Percentiles rank a stretch among this genome's conserved stretches.
Evolutionary conservation across 2,888 invertebrate species (phyloP).

Genomic region (Acrobeloides nanus): DNA sequence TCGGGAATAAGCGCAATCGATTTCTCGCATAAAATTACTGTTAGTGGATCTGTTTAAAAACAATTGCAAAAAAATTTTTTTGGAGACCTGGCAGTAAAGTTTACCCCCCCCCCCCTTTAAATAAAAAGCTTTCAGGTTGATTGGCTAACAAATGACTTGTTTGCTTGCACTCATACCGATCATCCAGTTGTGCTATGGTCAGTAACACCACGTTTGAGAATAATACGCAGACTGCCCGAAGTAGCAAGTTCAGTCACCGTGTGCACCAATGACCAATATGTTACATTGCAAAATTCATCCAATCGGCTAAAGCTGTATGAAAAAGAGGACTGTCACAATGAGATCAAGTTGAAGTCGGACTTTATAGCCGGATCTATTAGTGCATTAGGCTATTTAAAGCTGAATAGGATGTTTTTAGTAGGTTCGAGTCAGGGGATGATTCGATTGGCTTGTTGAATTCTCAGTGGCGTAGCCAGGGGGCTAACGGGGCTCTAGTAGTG

Average conservation of each 20-base stretch:
- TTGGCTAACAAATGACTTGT: slow-evolving; percentile 29
- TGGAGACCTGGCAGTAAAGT: too few relatives aligned
- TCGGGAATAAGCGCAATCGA: too few relatives aligned
- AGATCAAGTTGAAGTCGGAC: slow-evolving; percentile 18
- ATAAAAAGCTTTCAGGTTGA: slow-evolving; percentile 28
- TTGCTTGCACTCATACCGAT: slow-evolving; percentile 31
- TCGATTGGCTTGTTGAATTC: slow-evolving; percentile 55
- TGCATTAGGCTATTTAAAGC: slow-evolving; percentile 77
- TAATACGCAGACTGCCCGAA: slow-evolving; percentile 25
- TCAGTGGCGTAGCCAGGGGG: too few relatives aligned
- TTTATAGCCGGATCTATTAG: slow-evolving; percentile 69
- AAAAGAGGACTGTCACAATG: slow-evolving; percentile 14
- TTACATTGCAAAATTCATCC: slow-evolving; percentile 15
- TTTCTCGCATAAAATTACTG: too few relatives aligned
- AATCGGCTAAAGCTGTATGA: slow-evolving; percentile 16
- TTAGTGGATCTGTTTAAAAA: too few relatives aligned
- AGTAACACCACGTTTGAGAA: slow-evolving; percentile 19
- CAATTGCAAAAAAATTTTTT: too few relatives aligned
- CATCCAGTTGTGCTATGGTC: slow-evolving; percentile 27
- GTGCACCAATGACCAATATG: slow-evolving; percentile 12
- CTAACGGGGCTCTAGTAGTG: too few relatives aligned
- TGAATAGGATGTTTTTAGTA: slow-evolving; percentile 78
- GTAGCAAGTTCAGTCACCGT: slow-evolving; percentile 4
- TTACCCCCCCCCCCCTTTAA: too few relatives aligned
- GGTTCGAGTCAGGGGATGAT: slow-evolving; percentile 81